A percentile compares a stretch with the other conserved stretches of the same genome.
phyloP scores from a whole-genome alignment of 1,140 invertebrate genomes.

The Listronotus bonariensis region DNA sequence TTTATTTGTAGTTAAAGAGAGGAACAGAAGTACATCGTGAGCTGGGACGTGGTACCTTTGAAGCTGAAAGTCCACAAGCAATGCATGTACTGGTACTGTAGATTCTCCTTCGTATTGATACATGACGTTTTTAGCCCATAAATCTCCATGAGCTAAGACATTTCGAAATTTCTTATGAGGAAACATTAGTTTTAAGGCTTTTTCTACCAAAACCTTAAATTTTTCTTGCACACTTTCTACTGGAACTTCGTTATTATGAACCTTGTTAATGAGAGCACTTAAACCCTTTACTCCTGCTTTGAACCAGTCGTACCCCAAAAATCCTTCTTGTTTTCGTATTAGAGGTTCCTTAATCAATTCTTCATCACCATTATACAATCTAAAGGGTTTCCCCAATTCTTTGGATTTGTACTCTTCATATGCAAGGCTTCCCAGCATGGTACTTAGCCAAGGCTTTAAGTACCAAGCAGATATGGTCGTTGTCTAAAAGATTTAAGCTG shows the following conservation, averaged over 20 bases:
- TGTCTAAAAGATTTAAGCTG: conserved; percentile 54
- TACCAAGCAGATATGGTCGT: conserved; percentile 58
- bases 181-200: conserved; percentile 56
- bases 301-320: conserved; percentile 54
- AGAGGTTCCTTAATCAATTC: conserved; percentile 58
- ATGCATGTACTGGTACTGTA: conserved; percentile 48
- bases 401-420: conserved; percentile 57
- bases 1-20: conserved; percentile 22
- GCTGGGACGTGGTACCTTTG: conserved; percentile 55
- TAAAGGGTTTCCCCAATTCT: conserved; percentile 16
- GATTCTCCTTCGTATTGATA: conserved; percentile 58
- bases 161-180: conserved; percentile 60
- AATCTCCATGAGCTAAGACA: conserved; percentile 63
- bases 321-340: conserved; percentile 54
- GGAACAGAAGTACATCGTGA: conserved; percentile 27
- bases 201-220: conserved; percentile 47
- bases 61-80: conserved; percentile 68
- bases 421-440: conserved; percentile 62
- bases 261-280: conserved; percentile 56
- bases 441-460: conserved; percentile 60
- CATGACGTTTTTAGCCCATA: conserved; percentile 68
- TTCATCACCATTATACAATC: conserved; percentile 56
- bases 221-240: conserved; percentile 49
- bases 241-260: conserved; percentile 45
- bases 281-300: conserved; percentile 55